phyloP scores from a whole-genome alignment of 2,797 vertebrate genomes.

The Harpagifer antarcticus region DNA sequence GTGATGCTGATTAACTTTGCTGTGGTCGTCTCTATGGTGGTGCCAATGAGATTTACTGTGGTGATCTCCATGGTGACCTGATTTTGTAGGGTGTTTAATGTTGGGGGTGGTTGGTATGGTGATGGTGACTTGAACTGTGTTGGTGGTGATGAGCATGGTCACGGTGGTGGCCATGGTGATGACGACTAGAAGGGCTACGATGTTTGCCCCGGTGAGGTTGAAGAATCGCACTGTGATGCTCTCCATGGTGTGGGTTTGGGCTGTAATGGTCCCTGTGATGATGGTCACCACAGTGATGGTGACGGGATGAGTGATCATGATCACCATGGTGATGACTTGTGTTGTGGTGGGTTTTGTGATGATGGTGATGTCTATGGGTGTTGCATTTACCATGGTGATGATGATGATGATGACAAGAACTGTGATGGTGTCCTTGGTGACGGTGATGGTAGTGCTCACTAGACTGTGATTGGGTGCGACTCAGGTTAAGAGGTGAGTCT shows the following conservation, averaged over 20 bases:
- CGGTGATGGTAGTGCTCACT: constrained; percentile 45
- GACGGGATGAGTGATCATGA: constrained; percentile 3
- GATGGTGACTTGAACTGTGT: constrained; percentile 20
- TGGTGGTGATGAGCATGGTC: constrained; percentile 12
- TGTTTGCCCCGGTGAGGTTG: constrained; percentile 27
- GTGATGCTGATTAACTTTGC: constrained; percentile 1
- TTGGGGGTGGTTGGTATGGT: constrained; percentile 20
- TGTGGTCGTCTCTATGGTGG: constrained; percentile 20
- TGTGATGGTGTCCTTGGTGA: constrained; percentile 38
- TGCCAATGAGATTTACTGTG: constrained; percentile 13
- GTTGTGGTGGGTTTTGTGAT: constrained; percentile 38
- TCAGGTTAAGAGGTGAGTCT: constrained; percentile 23
- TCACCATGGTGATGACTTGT: constrained; percentile 13
- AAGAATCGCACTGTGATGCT: background rate
- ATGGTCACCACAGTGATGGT: constrained; percentile 23
- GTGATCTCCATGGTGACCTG: constrained; percentile 27
- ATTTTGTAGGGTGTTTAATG: constrained; percentile 10
- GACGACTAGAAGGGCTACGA: background rate
- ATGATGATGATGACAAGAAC: constrained; percentile 31
- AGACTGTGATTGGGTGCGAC: constrained; percentile 42
- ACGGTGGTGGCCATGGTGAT: constrained; percentile 20
- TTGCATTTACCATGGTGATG: constrained; percentile 33
- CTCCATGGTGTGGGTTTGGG: constrained; percentile 21
- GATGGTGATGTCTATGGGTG: constrained; percentile 42
- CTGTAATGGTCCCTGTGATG: background rate